phyloP scores from a whole-genome alignment of 2,797 vertebrate species.

The Acipenser transmontanus region DNA sequence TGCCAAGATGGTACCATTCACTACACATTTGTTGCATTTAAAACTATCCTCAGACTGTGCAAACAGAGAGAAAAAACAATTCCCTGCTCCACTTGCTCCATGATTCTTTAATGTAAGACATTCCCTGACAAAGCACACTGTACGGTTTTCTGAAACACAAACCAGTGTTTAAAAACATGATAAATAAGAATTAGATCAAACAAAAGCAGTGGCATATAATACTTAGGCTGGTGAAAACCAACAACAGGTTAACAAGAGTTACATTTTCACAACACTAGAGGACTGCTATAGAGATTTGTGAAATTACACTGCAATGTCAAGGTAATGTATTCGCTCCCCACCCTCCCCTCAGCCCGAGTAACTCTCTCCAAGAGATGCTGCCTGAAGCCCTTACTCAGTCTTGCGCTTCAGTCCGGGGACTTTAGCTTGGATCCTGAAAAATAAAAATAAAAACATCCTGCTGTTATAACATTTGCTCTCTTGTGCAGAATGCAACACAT shows the following conservation, averaged over 20 bases:
- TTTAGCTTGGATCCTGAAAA: slow-evolving; percentile 82
- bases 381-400: slow-evolving; percentile 63
- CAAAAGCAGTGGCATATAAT: slow-evolving; percentile 66
- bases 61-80: slow-evolving; percentile 27
- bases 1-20: slow-evolving; percentile 58
- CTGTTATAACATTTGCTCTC: no score
- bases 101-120: slow-evolving; percentile 47
- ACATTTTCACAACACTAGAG: slow-evolving; percentile 59
- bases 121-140: slow-evolving; percentile 52
- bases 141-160: slow-evolving; percentile 59
- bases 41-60: slow-evolving; percentile 48
- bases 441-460: slow-evolving; percentile 1
- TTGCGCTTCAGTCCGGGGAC: slow-evolving; percentile 92
- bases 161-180: slow-evolving; percentile 62
- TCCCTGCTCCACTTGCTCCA: slow-evolving; percentile 43
- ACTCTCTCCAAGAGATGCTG: slow-evolving; percentile 43
- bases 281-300: slow-evolving; percentile 69
- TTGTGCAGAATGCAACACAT: not conserved
- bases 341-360: slow-evolving; percentile 22
- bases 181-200: slow-evolving; percentile 61
- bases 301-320: slow-evolving; percentile 64
- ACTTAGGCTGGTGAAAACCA: slow-evolving; percentile 57
- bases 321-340: slow-evolving; percentile 37
- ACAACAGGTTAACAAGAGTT: slow-evolving; percentile 40
- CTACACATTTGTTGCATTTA: slow-evolving; percentile 50